These are phyloP conservation scores for Cyclura pinguis DNA, from an alignment of 2,797 vertebrate species.

Conservation along the genomic window DNA sequence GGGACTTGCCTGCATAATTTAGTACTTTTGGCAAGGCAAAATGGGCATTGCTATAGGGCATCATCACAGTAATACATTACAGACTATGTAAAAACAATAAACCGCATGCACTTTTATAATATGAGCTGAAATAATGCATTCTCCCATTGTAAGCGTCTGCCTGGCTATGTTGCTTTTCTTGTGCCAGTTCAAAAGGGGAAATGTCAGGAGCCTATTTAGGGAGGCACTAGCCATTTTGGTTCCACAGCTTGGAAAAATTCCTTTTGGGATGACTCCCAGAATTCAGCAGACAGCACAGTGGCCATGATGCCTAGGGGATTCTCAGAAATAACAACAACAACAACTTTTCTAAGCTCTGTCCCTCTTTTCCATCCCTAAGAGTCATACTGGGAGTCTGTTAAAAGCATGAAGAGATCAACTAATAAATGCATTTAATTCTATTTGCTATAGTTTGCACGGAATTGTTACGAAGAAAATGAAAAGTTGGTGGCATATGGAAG, in stretches of 20 bases:
- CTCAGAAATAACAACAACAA: too few relatives aligned
- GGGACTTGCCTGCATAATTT: constrained; percentile 4
- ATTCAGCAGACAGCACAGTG: too few relatives aligned
- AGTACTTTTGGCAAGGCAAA: constrained; percentile 17
- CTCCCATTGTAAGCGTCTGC: constrained; percentile 20
- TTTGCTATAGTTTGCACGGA: background rate
- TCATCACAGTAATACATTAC: constrained; percentile 25
- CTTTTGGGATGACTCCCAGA: too few relatives aligned
- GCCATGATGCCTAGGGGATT: too few relatives aligned
- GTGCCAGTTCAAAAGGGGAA: background rate
- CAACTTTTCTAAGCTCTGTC: too few relatives aligned
- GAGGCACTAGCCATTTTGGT: background rate
- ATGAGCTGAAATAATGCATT: background rate
- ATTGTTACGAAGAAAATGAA: background rate
- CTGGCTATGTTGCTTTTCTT: constrained; percentile 25
- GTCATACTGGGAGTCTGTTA: background rate
- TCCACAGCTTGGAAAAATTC: too few relatives aligned
- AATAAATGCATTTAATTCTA: background rate
- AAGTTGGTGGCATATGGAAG: background rate
- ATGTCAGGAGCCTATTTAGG: background rate
- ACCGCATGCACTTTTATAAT: background rate
- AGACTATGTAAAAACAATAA: constrained; percentile 47
- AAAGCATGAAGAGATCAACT: background rate
- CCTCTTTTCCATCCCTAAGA: background rate
- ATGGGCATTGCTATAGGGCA: background rate